These are phyloP conservation scores for Atta colombica DNA, from an alignment of 1,140 invertebrate species.

Conservation along the genomic window DNA sequence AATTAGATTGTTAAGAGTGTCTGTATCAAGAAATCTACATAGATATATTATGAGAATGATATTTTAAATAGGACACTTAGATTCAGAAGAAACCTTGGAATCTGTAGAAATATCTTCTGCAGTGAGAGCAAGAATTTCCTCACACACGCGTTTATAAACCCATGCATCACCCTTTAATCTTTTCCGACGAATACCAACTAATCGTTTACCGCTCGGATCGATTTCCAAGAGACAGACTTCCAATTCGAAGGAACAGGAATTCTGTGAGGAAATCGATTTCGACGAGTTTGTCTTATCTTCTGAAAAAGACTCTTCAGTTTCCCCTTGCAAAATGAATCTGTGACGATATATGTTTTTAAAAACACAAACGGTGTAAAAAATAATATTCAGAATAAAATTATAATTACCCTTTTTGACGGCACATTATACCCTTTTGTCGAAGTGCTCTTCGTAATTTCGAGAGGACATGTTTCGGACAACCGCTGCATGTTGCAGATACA, in stretches of 20 bases:
- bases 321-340: slow-evolving; percentile 90
- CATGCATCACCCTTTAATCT: slow-evolving; percentile 94
- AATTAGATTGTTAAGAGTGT: background rate
- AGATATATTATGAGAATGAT: background rate
- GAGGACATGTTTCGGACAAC: slow-evolving; percentile 90
- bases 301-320: slow-evolving; percentile 83
- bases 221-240: slow-evolving; percentile 91
- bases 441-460: slow-evolving; percentile 89
- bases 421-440: slow-evolving; percentile 90
- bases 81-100: slow-evolving; percentile 74
- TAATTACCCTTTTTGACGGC: slow-evolving; percentile 90
- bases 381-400: slow-evolving; percentile 8
- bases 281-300: slow-evolving; percentile 69
- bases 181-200: slow-evolving; percentile 92
- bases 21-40: slow-evolving; percentile 4
- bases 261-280: slow-evolving; percentile 80
- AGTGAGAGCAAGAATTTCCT: slow-evolving; percentile 91
- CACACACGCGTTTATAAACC: slow-evolving; percentile 95
- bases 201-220: slow-evolving; percentile 80
- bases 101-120: slow-evolving; percentile 80
- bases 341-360: slow-evolving; percentile 64
- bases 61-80: slow-evolving; percentile 81
- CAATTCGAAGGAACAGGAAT: slow-evolving; percentile 91
- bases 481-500: slow-evolving; percentile 90
- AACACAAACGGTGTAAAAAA: background rate